These are phyloP conservation scores for Chloromyia formosa DNA, from an alignment of 2,888 invertebrate species.

Conservation along the genomic window DNA sequence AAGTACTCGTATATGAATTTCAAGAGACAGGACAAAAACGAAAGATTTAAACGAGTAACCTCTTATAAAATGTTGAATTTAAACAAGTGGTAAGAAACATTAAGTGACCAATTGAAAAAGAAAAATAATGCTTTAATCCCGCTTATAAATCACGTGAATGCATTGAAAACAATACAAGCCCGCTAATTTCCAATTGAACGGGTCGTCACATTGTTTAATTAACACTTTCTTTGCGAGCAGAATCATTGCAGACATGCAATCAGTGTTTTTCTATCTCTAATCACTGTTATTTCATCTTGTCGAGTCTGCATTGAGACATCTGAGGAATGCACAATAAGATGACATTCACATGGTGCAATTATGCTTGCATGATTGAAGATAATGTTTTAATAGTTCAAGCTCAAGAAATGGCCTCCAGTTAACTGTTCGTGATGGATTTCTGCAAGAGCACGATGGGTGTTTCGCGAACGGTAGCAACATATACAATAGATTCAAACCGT, in stretches of 20 bases:
- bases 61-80: too few species aligned
- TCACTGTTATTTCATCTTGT: neutral
- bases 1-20: too few species aligned
- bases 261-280: too few species aligned
- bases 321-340: neutral
- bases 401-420: slow-evolving; percentile 17
- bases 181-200: neutral
- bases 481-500: slow-evolving; percentile 18
- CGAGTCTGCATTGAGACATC: neutral
- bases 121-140: too few species aligned
- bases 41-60: slow-evolving; percentile 28
- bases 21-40: slow-evolving; percentile 22
- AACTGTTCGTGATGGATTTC: neutral
- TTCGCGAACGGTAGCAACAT: slow-evolving; percentile 19
- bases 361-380: slow-evolving; percentile 37
- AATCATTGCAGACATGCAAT: too few species aligned
- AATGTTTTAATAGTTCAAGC: slow-evolving; percentile 39
- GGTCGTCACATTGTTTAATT: neutral
- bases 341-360: slow-evolving; percentile 22
- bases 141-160: too few species aligned
- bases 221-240: slow-evolving; percentile 13
- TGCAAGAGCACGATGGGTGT: neutral
- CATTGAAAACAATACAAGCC: too few species aligned
- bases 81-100: too few species aligned
- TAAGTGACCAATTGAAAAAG: too few species aligned